Conservation (phyloP, 2,113 vertebrate genomes). For the Neofelis nebulosa region DNA sequence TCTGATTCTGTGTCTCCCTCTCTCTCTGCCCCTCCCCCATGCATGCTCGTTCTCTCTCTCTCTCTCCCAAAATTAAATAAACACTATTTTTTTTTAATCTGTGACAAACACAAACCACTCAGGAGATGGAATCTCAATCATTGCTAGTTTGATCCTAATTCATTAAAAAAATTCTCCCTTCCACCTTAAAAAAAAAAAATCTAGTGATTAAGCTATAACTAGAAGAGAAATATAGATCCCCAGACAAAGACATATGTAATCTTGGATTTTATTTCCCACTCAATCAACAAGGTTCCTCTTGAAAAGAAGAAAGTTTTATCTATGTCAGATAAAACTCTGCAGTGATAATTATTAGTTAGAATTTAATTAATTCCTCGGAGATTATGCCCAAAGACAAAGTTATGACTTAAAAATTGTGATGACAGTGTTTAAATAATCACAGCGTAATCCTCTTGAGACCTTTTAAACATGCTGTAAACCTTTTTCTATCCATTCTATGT, state of each 20-base stretch:
- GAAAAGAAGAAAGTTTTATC: neutral
- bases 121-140: neutral
- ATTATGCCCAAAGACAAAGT: neutral
- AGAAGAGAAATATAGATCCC: neutral
- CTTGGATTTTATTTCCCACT: neutral
- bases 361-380: neutral
- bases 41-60: too few relatives aligned
- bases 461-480: neutral
- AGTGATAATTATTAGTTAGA: neutral
- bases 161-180: neutral
- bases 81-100: neutral
- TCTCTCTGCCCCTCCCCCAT: too few relatives aligned
- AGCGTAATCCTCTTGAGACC: neutral
- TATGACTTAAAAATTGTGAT: neutral
- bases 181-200: neutral
- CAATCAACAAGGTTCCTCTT: neutral
- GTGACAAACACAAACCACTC: neutral
- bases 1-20: too few relatives aligned
- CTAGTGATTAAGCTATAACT: neutral
- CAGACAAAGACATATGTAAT: neutral
- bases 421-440: neutral
- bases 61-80: too few relatives aligned
- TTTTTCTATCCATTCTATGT: neutral
- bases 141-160: neutral
- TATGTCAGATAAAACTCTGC: neutral